Conservation (phyloP, 2,797 vertebrate species). For the Coregonus ussuriensis region DNA sequence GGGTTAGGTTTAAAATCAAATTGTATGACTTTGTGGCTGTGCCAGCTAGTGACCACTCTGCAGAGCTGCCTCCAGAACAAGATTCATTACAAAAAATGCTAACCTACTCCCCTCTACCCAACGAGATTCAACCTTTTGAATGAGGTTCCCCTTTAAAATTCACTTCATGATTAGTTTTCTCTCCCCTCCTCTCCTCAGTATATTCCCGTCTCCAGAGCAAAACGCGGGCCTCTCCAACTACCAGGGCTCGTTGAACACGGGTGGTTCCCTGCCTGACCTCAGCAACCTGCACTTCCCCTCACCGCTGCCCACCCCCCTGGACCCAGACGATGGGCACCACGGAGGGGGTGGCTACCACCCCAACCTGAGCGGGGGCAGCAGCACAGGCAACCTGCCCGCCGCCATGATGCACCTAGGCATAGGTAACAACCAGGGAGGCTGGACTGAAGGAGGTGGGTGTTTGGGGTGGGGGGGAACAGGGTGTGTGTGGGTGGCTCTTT, state of each 20-base stretch:
- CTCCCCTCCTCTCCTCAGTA: slow-evolving; percentile 60
- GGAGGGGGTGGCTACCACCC: slow-evolving; percentile 63
- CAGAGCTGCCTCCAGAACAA: too few relatives aligned
- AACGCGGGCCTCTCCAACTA: slow-evolving; percentile 80
- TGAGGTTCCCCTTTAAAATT: not conserved
- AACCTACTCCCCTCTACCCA: too few relatives aligned
- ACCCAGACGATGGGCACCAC: slow-evolving; percentile 66
- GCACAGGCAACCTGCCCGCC: slow-evolving; percentile 85
- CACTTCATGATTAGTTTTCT: not conserved
- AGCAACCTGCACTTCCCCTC: slow-evolving; percentile 87
- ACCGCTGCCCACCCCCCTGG: slow-evolving; percentile 83
- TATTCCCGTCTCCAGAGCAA: slow-evolving; percentile 85
- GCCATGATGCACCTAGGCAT: slow-evolving; percentile 90
- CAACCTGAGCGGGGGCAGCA: slow-evolving; percentile 82
- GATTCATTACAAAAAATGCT: too few relatives aligned
- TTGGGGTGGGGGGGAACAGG: slow-evolving; percentile 31
- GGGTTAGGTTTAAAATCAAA: too few relatives aligned
- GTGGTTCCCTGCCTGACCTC: slow-evolving; percentile 88
- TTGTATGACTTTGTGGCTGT: too few relatives aligned
- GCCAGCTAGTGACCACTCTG: too few relatives aligned
- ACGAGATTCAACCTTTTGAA: not conserved
- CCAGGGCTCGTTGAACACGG: slow-evolving; percentile 84
- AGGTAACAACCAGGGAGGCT: slow-evolving; percentile 74
- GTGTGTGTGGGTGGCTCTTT: not conserved
- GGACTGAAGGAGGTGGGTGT: not conserved